These are phyloP conservation scores for Mesorhabditis belari DNA, from an alignment of 2,888 invertebrate species.

Conservation along the genomic window DNA sequence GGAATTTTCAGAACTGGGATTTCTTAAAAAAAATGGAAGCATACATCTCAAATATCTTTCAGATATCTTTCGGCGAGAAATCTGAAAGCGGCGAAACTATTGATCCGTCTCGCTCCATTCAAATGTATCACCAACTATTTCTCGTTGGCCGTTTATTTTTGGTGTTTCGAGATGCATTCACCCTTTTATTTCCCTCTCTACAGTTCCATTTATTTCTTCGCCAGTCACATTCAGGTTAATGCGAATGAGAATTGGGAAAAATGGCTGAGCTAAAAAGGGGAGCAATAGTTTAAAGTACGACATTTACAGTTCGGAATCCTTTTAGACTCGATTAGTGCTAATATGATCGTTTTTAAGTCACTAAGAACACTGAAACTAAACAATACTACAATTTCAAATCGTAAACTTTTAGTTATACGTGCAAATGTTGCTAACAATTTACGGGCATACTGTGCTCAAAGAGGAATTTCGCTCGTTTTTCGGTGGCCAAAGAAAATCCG, in stretches of 20 bases:
- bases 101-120: background rate
- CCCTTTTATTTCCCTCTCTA: background rate
- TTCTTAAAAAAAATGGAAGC: background rate
- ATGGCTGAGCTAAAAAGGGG: too few species aligned
- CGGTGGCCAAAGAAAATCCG: background rate
- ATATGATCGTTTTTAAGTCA: too few species aligned
- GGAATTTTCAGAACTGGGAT: background rate
- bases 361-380: background rate
- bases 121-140: background rate
- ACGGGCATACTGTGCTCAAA: background rate
- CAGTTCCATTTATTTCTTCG: background rate
- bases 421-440: background rate
- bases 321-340: too few species aligned
- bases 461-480: background rate
- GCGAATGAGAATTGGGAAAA: too few species aligned
- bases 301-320: too few species aligned
- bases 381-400: background rate
- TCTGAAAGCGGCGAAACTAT: background rate
- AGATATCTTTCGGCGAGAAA: background rate
- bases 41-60: background rate
- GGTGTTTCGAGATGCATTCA: background rate
- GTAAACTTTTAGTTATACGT: background rate
- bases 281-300: too few species aligned
- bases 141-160: background rate
- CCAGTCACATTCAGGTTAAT: background rate